These are phyloP conservation scores for Schlechtendalia chinensis DNA, from an alignment of 1,140 invertebrate genomes.

Conservation along the genomic window DNA sequence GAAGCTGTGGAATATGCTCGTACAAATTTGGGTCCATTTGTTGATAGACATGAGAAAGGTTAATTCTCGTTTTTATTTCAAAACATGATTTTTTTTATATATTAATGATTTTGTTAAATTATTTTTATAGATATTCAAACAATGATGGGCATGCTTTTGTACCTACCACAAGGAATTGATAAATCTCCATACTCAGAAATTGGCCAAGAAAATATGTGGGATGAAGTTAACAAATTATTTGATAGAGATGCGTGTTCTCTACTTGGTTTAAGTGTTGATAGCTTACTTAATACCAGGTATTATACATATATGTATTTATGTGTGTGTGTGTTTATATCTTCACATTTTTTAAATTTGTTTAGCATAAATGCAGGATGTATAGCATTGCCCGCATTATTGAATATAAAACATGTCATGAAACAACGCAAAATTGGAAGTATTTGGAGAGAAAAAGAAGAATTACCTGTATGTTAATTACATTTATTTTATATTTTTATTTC, in stretches of 20 bases:
- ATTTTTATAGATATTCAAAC: slow-evolving; percentile 69
- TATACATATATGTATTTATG: neutral
- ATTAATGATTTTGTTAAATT: neutral
- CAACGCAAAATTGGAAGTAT: slow-evolving; percentile 90
- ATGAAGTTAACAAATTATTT: slow-evolving; percentile 86
- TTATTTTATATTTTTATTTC: neutral
- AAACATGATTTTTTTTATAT: neutral
- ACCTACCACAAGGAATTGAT: slow-evolving; percentile 73
- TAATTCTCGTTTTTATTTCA: slow-evolving; percentile 1
- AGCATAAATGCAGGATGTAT: slow-evolving; percentile 89
- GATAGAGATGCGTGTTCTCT: slow-evolving; percentile 88
- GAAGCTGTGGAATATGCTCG: slow-evolving; percentile 87
- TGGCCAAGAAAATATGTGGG: slow-evolving; percentile 76
- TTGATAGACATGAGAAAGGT: slow-evolving; percentile 79
- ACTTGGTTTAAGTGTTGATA: slow-evolving; percentile 85
- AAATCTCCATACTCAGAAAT: slow-evolving; percentile 80
- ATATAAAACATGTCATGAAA: slow-evolving; percentile 94
- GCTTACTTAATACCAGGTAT: slow-evolving; percentile 71
- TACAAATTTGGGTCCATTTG: slow-evolving; percentile 79
- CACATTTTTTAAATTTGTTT: neutral
- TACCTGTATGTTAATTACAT: slow-evolving; percentile 71
- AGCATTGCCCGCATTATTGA: slow-evolving; percentile 88
- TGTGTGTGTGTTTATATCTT: too few relatives aligned
- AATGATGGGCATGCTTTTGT: slow-evolving; percentile 85
- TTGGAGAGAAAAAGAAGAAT: slow-evolving; percentile 93